Evolutionary conservation across 1,140 invertebrate species (phyloP), one percentile per base, ranked within the genome.

Genomic region (Aphis craccivora): DNA sequence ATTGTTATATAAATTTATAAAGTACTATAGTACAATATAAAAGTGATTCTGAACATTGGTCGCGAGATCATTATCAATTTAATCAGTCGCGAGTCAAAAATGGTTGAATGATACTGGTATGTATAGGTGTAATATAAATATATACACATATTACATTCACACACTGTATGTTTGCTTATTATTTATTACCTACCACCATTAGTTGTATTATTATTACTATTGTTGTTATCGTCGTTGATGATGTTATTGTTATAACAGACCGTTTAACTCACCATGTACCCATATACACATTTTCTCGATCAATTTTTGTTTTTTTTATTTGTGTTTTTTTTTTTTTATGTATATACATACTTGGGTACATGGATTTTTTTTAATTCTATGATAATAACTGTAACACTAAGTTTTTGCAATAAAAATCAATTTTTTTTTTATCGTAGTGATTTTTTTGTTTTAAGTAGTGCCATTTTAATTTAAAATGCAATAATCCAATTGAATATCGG

Each of bases 331-430:
- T 60, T 60, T n/a, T 14, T 60, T n/a, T 76, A n/a, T n/a, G n/a
- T n/a, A 67, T 76, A n/a, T 76, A 67, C 18, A 76, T 30, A 30
- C 60, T 76, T 14, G 60, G 60, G 60, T 76, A n/a, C 14, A 76
- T 76, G n/a, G 30, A 14, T 18, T 14, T 76, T 76, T 76, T 76
- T 76, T 14, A 76, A 14, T 76, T n/a, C 30, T n/a, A 76, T n/a
- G n/a, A n/a, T 76, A n/a, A 76, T 76, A 18, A 76, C n/a, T 76
- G 60, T 76, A n/a, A 76, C 30, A 5, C 14, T n/a, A 76, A 14
- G n/a, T 76, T 76, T 76, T 76, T 76, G 30, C 60, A 76, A 76
- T 76, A 76, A 76, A 76, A n/a, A 76, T 76, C 60, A 76, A n/a
- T 76, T 76, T 67, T 76, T 76, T 51, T 51, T 51, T 76, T 76